Conservation (phyloP, 2,113 vertebrate genomes). For the Suncus etruscus region DNA sequence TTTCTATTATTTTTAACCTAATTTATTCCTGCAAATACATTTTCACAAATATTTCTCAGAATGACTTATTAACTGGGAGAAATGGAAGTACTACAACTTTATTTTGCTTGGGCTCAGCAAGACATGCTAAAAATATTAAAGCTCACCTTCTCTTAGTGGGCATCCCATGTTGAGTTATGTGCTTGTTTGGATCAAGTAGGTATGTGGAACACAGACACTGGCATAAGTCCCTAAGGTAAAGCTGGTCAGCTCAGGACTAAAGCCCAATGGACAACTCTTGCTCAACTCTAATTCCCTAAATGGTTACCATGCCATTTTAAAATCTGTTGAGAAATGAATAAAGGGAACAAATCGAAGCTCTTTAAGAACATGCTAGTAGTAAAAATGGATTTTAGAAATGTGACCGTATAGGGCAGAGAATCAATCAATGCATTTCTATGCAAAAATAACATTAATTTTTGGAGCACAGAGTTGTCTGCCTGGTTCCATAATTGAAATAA, state of each 20-base stretch:
- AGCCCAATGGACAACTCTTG: neutral
- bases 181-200: neutral
- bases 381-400: slow-evolving; percentile 29
- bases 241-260: neutral
- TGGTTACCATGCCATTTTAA: neutral
- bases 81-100: neutral
- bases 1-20: neutral
- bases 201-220: too few relatives aligned
- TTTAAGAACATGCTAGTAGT: neutral
- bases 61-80: neutral
- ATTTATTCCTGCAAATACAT: neutral
- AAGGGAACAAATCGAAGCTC: slow-evolving; percentile 2
- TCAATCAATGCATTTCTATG: neutral
- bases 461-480: neutral
- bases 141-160: neutral
- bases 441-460: neutral
- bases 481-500: neutral
- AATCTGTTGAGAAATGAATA: neutral
- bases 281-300: slow-evolving; percentile 16
- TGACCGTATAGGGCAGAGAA: slow-evolving; percentile 49
- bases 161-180: neutral
- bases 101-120: neutral
- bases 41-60: slow-evolving; percentile 11
- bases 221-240: neutral
- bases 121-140: neutral